Evolutionary conservation across 2,888 invertebrate species (phyloP), one percentile per base, ranked within the genome.

Genomic region (Automeris io): DNA sequence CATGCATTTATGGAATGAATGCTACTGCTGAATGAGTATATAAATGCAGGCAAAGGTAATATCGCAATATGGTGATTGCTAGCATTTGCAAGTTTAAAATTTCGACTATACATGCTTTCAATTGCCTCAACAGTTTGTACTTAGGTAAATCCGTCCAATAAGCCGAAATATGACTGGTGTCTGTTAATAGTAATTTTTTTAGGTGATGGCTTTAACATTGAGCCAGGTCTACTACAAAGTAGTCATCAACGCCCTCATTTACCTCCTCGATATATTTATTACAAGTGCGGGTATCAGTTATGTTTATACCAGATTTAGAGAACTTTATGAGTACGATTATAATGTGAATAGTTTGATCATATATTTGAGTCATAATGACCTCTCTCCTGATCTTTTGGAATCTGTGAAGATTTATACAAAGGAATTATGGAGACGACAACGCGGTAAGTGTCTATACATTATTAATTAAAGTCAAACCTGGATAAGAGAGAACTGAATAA

Each of bases 361-460:
- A 1, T 80, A 67, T 39, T 44, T 80, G 31, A 49, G 46, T 6
- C 52, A 66, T 4, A 65, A 63, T 24, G 78, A 75, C 0, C 41
- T 78, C 1, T 62, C 69, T 2, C 56, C 67, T 6, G 44, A 49
- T 0, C 40, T 81, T 6, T 23, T 70, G 21, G 41, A 65, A 1
- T 47, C 63, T 1, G 60, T 78, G 2, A 48, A 42, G 8, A 54
- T 58, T 13, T 81, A 82, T 39, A 69, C 70, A 0, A 56, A 53
- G 5, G 66, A 70, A 9, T 41, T 81, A 1, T 82, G 81, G 81
- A 51, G 56, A 8, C 66, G 74, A 23, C 73, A 81, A 40, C 67
- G 62, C 67, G 81, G 81, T 79, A 32, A 13, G 19, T 18, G 1
- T 5, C n/a, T 33, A 2, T 8, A 6, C n/a, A n/a, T n/a, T n/a